A percentile compares a stretch with the other conserved stretches of the same genome.
phyloP scores from a whole-genome alignment of 1,140 invertebrate species.

The Plectrocnemia conspersa region DNA sequence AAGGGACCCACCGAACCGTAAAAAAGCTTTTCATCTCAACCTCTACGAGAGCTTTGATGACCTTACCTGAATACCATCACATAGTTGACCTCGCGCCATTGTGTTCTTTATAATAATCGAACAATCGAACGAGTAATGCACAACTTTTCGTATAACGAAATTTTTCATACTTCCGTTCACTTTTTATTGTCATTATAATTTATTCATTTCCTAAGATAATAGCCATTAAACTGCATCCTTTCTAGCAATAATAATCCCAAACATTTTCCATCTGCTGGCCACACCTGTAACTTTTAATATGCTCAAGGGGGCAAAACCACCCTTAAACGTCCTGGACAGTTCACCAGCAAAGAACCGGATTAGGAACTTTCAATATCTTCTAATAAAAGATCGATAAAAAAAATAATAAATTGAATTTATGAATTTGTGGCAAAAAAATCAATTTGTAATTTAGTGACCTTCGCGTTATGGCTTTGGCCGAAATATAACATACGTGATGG shows the following conservation, averaged over 20 bases:
- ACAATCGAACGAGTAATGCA: neutral
- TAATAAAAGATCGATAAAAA: too few species aligned
- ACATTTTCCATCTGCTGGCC: constrained; percentile 29
- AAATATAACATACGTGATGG: too few species aligned
- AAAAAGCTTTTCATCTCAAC: constrained; percentile 5
- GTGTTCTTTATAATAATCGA: neutral
- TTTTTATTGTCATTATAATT: constrained; percentile 9
- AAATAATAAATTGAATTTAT: too few species aligned
- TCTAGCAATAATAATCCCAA: constrained; percentile 4
- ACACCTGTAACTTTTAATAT: constrained; percentile 31
- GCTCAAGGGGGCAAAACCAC: constrained; percentile 15
- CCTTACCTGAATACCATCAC: too few species aligned
- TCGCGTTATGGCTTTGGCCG: too few species aligned
- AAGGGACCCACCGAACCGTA: neutral
- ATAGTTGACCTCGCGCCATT: neutral
- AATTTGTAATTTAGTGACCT: too few species aligned
- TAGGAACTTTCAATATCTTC: too few species aligned
- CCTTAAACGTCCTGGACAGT: too few species aligned
- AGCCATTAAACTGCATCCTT: constrained; percentile 13
- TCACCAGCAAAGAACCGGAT: too few species aligned
- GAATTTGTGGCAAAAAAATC: too few species aligned
- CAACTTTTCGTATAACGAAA: neutral
- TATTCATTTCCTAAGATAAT: constrained; percentile 17
- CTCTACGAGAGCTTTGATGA: too few species aligned
- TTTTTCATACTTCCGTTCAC: constrained; percentile 3